These are phyloP conservation scores for Siniperca obscura DNA, from an alignment of 2,797 vertebrate species.

Conservation along the genomic window DNA sequence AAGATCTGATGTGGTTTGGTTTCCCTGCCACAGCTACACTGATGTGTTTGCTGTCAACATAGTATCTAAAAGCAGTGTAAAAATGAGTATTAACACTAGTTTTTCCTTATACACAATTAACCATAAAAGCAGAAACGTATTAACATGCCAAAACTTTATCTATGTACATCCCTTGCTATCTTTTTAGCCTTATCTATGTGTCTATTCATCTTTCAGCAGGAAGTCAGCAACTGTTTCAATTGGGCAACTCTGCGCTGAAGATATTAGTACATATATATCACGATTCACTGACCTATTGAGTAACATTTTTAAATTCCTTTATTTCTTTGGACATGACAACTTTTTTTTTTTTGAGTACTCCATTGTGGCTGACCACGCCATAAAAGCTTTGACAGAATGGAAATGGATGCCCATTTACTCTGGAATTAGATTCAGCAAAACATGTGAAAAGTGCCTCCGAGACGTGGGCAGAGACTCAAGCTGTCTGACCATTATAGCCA, in stretches of 20 bases:
- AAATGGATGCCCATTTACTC: slow-evolving; percentile 56
- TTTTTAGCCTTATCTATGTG: slow-evolving; percentile 4
- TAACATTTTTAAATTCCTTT: background rate
- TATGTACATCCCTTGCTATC: rapidly evolving
- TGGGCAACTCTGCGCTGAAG: background rate
- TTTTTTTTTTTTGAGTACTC: slow-evolving; percentile 8
- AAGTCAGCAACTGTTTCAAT: slow-evolving; percentile 24
- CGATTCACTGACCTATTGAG: background rate
- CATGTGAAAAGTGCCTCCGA: slow-evolving; percentile 25
- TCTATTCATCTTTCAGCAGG: slow-evolving; percentile 19
- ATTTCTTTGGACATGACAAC: background rate
- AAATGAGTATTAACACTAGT: background rate
- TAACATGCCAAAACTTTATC: background rate
- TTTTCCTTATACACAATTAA: background rate
- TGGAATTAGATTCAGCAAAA: slow-evolving; percentile 57
- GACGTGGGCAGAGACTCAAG: slow-evolving; percentile 35
- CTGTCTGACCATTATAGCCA: slow-evolving; percentile 56
- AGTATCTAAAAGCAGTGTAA: background rate
- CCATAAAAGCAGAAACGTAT: background rate
- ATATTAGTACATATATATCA: background rate
- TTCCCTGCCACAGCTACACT: background rate
- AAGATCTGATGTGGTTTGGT: slow-evolving; percentile 45
- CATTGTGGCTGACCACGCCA: slow-evolving; percentile 47
- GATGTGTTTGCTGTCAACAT: slow-evolving; percentile 25
- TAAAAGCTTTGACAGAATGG: slow-evolving; percentile 46